Conservation (phyloP, 2,113 vertebrate genomes). For the Pterocles orientalis region DNA sequence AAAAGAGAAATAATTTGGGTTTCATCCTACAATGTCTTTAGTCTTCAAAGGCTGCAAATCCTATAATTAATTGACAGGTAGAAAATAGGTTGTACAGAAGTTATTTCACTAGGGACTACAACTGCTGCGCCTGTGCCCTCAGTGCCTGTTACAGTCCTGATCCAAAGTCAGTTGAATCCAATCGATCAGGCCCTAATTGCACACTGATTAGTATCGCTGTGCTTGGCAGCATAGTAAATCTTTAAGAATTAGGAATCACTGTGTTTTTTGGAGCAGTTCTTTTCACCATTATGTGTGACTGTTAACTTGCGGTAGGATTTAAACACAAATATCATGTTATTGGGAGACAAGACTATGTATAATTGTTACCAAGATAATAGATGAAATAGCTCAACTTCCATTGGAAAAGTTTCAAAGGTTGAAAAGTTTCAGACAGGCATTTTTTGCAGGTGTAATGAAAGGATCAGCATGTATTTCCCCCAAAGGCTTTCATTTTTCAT, state of each 20-base stretch:
- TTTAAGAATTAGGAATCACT: constrained; percentile 39
- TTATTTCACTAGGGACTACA: constrained; percentile 20
- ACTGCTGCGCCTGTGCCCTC: neutral
- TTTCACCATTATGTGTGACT: constrained; percentile 19
- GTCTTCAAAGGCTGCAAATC: constrained; percentile 33
- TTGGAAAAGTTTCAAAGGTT: constrained; percentile 70
- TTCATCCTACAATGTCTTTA: constrained; percentile 5
- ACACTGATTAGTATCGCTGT: constrained; percentile 53
- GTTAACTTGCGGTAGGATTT: constrained; percentile 44
- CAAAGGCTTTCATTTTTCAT: constrained; percentile 67
- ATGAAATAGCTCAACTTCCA: constrained; percentile 62
- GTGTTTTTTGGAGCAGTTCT: constrained; percentile 47
- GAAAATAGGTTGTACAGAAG: constrained; percentile 43
- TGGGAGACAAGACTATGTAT: constrained; percentile 11
- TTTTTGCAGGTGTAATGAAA: constrained; percentile 72
- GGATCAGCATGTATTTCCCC: constrained; percentile 68
- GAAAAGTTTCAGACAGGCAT: constrained; percentile 67
- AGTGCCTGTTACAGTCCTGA: constrained; percentile 37
- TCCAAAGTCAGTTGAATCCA: constrained; percentile 63
- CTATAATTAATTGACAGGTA: constrained; percentile 48
- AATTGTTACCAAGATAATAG: constrained; percentile 63
- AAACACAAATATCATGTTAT: constrained; percentile 38
- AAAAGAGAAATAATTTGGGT: neutral
- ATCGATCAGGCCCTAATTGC: constrained; percentile 61
- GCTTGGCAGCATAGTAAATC: constrained; percentile 60